Base-by-base conservation (phyloP, 2,888 invertebrate genomes). In the Phyto melanocephala region DNA sequence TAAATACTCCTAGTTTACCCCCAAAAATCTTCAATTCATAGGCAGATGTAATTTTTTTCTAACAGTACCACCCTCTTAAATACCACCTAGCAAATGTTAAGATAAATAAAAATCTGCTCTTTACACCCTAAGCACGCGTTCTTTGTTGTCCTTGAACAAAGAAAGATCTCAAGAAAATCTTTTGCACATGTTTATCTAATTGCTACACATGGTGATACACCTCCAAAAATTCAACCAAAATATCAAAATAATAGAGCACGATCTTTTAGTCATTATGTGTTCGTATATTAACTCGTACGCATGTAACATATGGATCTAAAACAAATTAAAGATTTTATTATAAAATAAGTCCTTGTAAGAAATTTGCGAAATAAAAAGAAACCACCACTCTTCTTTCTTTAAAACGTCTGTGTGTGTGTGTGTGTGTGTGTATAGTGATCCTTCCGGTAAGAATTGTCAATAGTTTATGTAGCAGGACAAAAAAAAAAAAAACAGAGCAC, bases 171-270 rank as follows among this genome's bases (percentile, higher is more conserved):
- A 67, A 67, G 42, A 40, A 77, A 40, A 67, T 63, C 1, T 65
- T 75, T 86, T 86, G 88, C 89, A 89, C 88, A 90, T 90, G 89
- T 87, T 88, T 86, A 58, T 85, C 81, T 90, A 89, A 89, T 89
- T 90, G 89, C 88, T 89, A 89, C 90, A 89, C 86, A 89, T 89
- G 90, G 87, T 86, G 77, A 68, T 76, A 86, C 88, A 86, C 86
- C 88, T 87, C 85, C 88, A 76, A 84, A 77, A 42, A 65, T 45
- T 42, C 62, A 52, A 62, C 80, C 68, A 52, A 71, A 80, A 80
- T 68, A 70, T 81, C 63, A 58, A 67, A 75, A 72, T 77, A 81
- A 79, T 67, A 65, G 37, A 75, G 79, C 78, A 76, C 79, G 68
- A 77, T 72, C 77, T 47, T 28, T 63, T 52, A 35, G 24, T 40